These are phyloP conservation scores for Echiichthys vipera DNA, from an alignment of 2,797 vertebrate species.

Conservation along the genomic window DNA sequence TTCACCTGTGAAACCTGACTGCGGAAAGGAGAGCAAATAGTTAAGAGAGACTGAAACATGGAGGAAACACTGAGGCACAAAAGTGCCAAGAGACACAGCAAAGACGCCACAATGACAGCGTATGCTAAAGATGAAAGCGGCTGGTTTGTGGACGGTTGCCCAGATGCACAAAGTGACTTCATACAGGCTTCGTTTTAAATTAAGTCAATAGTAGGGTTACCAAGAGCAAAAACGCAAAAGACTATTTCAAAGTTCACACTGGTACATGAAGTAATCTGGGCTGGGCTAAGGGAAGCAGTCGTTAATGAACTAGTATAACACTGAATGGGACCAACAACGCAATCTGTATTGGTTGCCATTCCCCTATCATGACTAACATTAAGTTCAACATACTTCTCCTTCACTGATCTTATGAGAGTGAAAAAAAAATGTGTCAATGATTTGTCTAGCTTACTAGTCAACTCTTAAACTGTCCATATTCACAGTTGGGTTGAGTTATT, in stretches of 20 bases:
- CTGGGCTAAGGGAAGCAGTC: too few relatives aligned
- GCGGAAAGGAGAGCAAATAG: neutral
- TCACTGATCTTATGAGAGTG: neutral
- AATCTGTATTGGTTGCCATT: neutral
- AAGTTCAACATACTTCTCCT: neutral
- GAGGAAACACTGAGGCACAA: slow-evolving; percentile 15
- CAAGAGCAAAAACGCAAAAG: neutral
- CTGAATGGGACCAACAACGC: neutral
- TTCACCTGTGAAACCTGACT: slow-evolving; percentile 17
- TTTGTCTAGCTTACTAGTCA: neutral
- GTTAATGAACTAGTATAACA: too few relatives aligned
- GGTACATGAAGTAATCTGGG: neutral
- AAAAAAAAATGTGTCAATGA: neutral
- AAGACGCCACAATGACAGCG: slow-evolving; percentile 54
- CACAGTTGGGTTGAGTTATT: neutral
- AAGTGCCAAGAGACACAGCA: slow-evolving; percentile 19
- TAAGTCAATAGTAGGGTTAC: slow-evolving; percentile 7
- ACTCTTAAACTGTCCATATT: neutral
- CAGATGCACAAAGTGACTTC: slow-evolving; percentile 41
- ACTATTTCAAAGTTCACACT: slow-evolving; percentile 2
- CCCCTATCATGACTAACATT: neutral
- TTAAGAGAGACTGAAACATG: neutral
- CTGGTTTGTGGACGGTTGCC: slow-evolving; percentile 24
- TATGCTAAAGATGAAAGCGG: slow-evolving; percentile 49
- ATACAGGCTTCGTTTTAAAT: slow-evolving; percentile 25